phyloP scores from a whole-genome alignment of 1,140 invertebrate genomes.

The Berghia stephanieae region DNA sequence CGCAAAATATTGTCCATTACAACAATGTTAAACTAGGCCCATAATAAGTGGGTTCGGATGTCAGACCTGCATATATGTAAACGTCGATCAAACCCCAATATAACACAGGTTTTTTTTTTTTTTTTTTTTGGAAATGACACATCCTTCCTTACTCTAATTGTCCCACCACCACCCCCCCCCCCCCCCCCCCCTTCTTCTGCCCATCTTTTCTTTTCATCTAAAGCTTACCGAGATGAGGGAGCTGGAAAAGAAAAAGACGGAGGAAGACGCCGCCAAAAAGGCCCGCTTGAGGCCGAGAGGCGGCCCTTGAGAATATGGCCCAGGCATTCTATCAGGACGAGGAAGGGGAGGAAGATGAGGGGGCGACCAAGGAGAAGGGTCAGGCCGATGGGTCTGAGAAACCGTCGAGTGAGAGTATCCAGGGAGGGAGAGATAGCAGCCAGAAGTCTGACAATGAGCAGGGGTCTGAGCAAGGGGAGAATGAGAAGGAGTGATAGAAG shows the following conservation, averaged over 20 bases:
- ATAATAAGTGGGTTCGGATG: not conserved
- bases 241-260: not conserved
- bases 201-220: not conserved
- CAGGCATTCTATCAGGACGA: too few species aligned
- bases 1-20: too few species aligned
- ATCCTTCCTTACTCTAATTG: too few species aligned
- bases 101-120: not conserved
- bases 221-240: slow-evolving; percentile 17
- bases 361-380: not conserved
- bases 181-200: too few species aligned
- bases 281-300: slow-evolving; percentile 9
- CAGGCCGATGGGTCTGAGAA: too few species aligned
- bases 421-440: too few species aligned
- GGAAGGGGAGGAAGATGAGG: not conserved
- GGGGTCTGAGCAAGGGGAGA: too few species aligned
- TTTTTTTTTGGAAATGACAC: too few species aligned
- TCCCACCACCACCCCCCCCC: too few species aligned
- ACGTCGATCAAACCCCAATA: not conserved
- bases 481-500: too few species aligned
- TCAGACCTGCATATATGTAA: not conserved
- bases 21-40: not conserved
- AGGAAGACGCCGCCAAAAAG: slow-evolving; percentile 16
- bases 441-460: too few species aligned
- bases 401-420: too few species aligned
- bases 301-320: slow-evolving; percentile 18